Conservation (phyloP, 2,888 invertebrate genomes). For the Autographa pulchrina region DNA sequence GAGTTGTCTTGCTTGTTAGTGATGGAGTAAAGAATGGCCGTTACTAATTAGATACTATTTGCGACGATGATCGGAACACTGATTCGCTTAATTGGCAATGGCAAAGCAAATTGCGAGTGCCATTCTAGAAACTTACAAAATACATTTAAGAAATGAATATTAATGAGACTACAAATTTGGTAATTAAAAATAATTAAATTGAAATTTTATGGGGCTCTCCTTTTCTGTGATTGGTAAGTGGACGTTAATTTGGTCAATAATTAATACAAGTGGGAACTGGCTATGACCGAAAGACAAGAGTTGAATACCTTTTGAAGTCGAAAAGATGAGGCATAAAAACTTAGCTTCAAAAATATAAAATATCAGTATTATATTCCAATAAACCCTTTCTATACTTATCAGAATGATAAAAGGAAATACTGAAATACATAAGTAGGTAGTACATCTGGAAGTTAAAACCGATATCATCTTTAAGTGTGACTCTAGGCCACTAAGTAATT, state of each 20-base stretch:
- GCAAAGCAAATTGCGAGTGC: conserved; percentile 64
- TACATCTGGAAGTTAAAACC: too few species aligned
- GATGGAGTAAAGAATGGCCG: conserved; percentile 79
- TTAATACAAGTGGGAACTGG: too few species aligned
- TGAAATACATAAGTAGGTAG: too few species aligned
- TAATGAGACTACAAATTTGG: conserved; percentile 51
- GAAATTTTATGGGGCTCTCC: conserved; percentile 29
- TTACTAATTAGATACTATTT: conserved; percentile 79
- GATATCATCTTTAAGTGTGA: too few species aligned
- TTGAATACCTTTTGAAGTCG: too few species aligned
- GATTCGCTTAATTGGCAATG: conserved; percentile 78
- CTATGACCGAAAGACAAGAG: too few species aligned
- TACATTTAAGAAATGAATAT: conserved; percentile 52
- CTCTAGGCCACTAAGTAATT: too few species aligned
- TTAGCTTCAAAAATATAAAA: too few species aligned
- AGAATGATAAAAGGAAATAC: too few species aligned
- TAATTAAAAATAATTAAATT: conserved; percentile 55
- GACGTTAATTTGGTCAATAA: background rate
- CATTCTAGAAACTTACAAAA: conserved; percentile 34
- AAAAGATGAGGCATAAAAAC: too few species aligned
- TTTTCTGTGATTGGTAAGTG: conserved; percentile 26
- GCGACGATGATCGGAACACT: conserved; percentile 76
- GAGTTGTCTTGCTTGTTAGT: conserved; percentile 37
- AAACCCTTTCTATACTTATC: too few species aligned
- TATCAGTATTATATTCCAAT: too few species aligned